Evolutionary conservation across 2,888 invertebrate species (phyloP), one percentile per base, ranked within the genome.

Genomic region (Calameuta idolon): DNA sequence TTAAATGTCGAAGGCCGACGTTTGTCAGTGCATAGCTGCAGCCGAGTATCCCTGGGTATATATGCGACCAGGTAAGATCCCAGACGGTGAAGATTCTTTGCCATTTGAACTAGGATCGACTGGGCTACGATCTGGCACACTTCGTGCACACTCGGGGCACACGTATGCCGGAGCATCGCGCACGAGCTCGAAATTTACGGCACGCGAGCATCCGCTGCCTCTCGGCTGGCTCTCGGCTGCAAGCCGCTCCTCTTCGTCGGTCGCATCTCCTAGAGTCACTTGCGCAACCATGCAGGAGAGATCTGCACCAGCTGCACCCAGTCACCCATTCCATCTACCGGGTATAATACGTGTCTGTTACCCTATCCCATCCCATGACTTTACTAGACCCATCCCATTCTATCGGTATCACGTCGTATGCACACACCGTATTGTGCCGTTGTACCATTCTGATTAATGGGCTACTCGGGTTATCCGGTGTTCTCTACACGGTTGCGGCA

Each of bases 121-220:
- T 31, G 75, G 74, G 76, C 81, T 79, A 80, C 79, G 83, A 88
- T 90, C 88, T 89, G 90, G 89, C 90, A 90, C 90, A 90, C 90
- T 90, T 90, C 89, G 89, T 89, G 90, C 90, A 88, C 89, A 89
- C 90, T 89, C 87, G 90, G 85, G 87, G 89, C 89, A 88, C 90
- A 89, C 89, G 88, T 90, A 89, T 87, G 88, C 89, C 87, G 87
- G 86, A 87, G 87, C 83, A 86, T 85, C 88, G 88, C 87, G 90
- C 91, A 89, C 90, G 90, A 90, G 90, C 89, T 90, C 90, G 85
- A 89, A 90, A 90, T 91, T 91, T 91, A 90, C 90, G 91, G 91
- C 91, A 91, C 91, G 91, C 91, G 91, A 91, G 88, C 89, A 69
- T 77, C 77, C 79, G 79, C 85, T 74, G 82, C 81, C 83, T 85